These are phyloP conservation scores for Bombus confusus DNA, from an alignment of 1,140 invertebrate species.

Conservation along the genomic window DNA sequence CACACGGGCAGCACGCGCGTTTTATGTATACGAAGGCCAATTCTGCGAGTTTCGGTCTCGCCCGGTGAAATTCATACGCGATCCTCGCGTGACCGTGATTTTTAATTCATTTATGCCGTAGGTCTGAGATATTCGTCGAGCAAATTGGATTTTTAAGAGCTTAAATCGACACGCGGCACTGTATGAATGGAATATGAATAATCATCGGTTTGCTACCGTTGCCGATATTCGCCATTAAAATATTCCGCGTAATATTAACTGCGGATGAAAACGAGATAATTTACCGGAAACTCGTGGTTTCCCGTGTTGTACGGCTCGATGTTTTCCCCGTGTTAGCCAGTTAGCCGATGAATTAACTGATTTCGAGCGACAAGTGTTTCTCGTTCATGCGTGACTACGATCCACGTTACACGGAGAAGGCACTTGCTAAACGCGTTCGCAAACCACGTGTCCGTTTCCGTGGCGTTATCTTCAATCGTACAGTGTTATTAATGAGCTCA, in stretches of 20 bases:
- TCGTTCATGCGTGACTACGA: constrained; percentile 36
- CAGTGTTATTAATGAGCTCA: constrained; percentile 39
- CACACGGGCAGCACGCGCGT: constrained; percentile 38
- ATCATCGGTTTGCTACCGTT: background rate
- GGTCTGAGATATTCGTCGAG: background rate
- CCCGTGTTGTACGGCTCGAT: background rate
- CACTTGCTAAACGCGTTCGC: background rate
- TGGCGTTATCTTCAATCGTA: constrained; percentile 35
- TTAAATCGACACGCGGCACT: background rate
- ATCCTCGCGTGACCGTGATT: constrained; percentile 20
- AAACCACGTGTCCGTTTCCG: background rate
- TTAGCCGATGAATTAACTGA: constrained; percentile 29
- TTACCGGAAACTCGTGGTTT: constrained; percentile 11
- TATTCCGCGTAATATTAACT: too few species aligned
- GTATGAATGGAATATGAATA: background rate
- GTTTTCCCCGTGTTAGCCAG: background rate
- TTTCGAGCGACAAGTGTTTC: constrained; percentile 22
- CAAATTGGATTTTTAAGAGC: constrained; percentile 41
- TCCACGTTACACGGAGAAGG: background rate
- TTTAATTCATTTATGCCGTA: constrained; percentile 29
- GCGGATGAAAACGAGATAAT: background rate
- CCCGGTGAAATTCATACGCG: constrained; percentile 36
- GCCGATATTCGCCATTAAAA: constrained; percentile 15
- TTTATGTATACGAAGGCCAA: constrained; percentile 53
- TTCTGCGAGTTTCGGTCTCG: constrained; percentile 5